Percentiles rank a stretch among this genome's conserved stretches.
These are phyloP conservation scores for Deilephila porcellus DNA, from an alignment of 2,888 invertebrate genomes.

Conservation along the genomic window DNA sequence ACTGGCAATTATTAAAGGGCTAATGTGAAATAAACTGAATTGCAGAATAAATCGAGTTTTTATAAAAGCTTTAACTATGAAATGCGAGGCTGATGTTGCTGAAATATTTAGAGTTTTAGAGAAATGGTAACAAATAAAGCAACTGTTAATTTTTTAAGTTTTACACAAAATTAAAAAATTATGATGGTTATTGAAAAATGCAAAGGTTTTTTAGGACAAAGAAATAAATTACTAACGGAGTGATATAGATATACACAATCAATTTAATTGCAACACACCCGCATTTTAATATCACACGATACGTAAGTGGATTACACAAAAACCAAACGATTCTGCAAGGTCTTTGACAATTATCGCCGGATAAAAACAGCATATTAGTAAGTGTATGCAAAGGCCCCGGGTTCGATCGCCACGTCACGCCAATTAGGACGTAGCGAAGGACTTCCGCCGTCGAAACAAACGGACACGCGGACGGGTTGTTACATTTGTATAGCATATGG, in stretches of 20 bases:
- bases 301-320: constrained; percentile 13
- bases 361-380: constrained; percentile 44
- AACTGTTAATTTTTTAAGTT: too few relatives aligned
- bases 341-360: constrained; percentile 46
- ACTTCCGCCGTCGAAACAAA: constrained; percentile 55
- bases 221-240: too few relatives aligned
- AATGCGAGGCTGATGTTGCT: background rate
- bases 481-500: background rate
- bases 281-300: background rate
- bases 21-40: background rate
- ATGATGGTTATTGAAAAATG: too few relatives aligned
- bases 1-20: background rate
- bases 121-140: too few relatives aligned
- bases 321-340: constrained; percentile 34
- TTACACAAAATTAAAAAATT: too few relatives aligned
- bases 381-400: constrained; percentile 41
- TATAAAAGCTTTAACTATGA: background rate
- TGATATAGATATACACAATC: background rate
- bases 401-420: constrained; percentile 45
- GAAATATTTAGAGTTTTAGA: too few relatives aligned
- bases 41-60: background rate
- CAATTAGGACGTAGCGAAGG: constrained; percentile 62
- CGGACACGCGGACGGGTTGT: constrained; percentile 23
- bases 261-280: background rate
- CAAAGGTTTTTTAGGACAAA: too few relatives aligned